These are phyloP conservation scores for Trichonephila clavata DNA, from an alignment of 1,140 invertebrate genomes.

Conservation along the genomic window DNA sequence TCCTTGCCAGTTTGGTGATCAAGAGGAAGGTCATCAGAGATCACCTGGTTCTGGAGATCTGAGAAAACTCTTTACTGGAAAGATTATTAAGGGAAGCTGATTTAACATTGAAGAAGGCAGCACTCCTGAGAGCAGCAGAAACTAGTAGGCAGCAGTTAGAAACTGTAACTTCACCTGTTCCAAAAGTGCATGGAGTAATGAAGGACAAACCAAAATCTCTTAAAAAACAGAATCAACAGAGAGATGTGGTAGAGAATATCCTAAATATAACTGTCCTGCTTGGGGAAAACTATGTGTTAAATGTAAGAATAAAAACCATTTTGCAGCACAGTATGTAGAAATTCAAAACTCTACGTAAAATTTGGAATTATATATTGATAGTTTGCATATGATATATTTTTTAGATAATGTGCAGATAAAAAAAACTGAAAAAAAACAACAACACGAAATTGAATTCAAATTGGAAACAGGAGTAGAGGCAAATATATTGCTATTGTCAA, in stretches of 20 bases:
- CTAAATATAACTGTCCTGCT: not conserved
- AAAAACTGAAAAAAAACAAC: not conserved
- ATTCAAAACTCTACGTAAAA: not conserved
- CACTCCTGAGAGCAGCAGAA: no score
- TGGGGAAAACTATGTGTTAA: constrained; percentile 2
- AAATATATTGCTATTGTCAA: constrained; percentile 21
- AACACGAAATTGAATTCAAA: constrained; percentile 43
- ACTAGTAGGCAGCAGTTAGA: constrained; percentile 24
- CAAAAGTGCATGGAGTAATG: not conserved
- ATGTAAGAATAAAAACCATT: constrained; percentile 36
- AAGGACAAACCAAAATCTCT: not conserved
- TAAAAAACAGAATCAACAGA: not conserved
- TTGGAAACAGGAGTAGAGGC: constrained; percentile 45
- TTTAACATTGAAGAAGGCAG: no score
- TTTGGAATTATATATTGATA: constrained; percentile 10
- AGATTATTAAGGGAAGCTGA: not conserved
- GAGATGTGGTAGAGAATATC: constrained; percentile 32
- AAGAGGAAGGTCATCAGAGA: constrained; percentile 57
- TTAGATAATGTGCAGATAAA: constrained; percentile 23
- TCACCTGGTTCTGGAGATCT: constrained; percentile 22
- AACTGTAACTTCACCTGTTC: not conserved
- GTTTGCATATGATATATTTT: not conserved
- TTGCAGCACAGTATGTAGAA: not conserved
- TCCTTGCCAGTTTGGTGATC: not conserved
- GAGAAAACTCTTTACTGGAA: constrained; percentile 4